Base-by-base conservation (phyloP, 2,888 invertebrate genomes). In the Desoria tigrina region DNA sequence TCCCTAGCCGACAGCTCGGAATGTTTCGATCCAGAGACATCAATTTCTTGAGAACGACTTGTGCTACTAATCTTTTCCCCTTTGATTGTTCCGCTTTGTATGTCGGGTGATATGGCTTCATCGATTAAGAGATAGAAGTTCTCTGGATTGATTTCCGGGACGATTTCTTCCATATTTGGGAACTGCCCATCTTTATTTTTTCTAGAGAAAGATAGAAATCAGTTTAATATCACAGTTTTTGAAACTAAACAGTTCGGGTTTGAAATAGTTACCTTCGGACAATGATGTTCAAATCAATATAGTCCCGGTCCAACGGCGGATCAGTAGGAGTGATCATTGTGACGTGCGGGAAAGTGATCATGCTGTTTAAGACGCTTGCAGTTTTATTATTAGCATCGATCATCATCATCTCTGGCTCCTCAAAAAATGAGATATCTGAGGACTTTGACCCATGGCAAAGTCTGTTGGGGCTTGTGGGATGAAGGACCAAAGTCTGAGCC, bases 111-210 rank as follows among this genome's bases (percentile, higher is more conserved):
- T 45, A 21, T 16, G 4, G 18, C 16, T 16, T 66, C 66, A 37
- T 66, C 66, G 39, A 66, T 66, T 16, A 66, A 57, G 2, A 66
- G 45, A 18, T 66, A 66, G 51, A 61, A 51, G 58, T 62, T 66
- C 11, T 53, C 26, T n/a, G 66, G 61, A 11, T 51, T 55, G 11
- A 66, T 51, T 27, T 42, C 14, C 9, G 51, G 37, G 18, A 61
- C 51, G 54, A 66, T n/a, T 18, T 62, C 58, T 27, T 57, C 57
- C 28, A 66, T 24, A n/a, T 42, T 3, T 1, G 66, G 66, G 4
- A 61, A 45, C 6, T 42, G 24, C 45, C 66, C 66, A 32, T 61
- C 51, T 1, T 28, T 28, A 58, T 50, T 62, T 28, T 55, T 32
- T 42, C 61, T 55, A 28, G 23, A 45, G n/a, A n/a, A 45, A 21